Base-by-base conservation (phyloP, 2,797 vertebrate species). In the Zalophus californianus region DNA sequence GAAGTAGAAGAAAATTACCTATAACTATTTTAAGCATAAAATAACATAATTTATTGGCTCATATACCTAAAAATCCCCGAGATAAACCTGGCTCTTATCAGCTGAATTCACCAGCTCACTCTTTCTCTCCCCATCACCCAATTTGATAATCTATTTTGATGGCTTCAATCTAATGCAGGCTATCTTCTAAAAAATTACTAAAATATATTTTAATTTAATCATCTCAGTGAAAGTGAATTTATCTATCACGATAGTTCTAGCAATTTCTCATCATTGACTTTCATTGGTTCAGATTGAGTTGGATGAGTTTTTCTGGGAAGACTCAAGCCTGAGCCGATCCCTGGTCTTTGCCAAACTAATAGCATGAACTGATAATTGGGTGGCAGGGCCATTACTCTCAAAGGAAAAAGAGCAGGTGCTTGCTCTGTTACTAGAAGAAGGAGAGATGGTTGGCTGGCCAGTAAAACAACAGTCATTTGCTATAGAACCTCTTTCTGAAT, bases 291-390 rank as follows among this genome's bases (percentile, higher is more conserved):
- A 13, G 38, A 5, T 10, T 58, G 6, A 25, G 2, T 29, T 85
- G 29, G 4, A 66, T 29, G 3, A 3, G n/a, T 38, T 87, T 58
- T 50, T 54, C 41, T 52, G 8, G 20, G 41, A 62, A 60, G 38
- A 35, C 0, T 1, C 0, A 52, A 73, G 1, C 1, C 27, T 20
- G 6, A 86, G 21, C 2, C 3, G 70, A 21, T 48, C 16, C 4
- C 20, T 1, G 11, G 41, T 5, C 12, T 20, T 58, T 14, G 10
- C 7, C 13, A 44, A 89, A 14, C 7, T 41, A 35, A 72, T 2
- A 0, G 4, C 0, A 4, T 15, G 0, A 10, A 54, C 21, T 27
- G 27, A 60, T 2, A 41, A 48, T 2, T n/a, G 0, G 4, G 54
- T 80, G 23, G 2, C 4, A 14, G 21, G 16, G 6, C 23, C 21